phyloP scores from a whole-genome alignment of 2,797 vertebrate genomes.

The Loriculus beryllinus region DNA sequence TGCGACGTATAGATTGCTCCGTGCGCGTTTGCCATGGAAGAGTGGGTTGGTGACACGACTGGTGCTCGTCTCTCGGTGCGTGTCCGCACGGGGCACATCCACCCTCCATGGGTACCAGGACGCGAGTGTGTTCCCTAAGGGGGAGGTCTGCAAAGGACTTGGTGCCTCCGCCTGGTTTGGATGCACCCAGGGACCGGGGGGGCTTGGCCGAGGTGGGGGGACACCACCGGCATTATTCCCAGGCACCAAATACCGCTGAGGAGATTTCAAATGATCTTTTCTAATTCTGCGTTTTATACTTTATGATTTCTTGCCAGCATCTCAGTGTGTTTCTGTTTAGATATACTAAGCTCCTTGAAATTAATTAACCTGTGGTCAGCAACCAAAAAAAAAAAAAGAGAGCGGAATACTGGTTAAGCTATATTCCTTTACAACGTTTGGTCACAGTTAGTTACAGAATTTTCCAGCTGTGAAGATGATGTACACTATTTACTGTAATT shows the following conservation, averaged over 20 bases:
- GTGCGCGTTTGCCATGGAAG: accelerated
- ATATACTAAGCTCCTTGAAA: constrained; percentile 72
- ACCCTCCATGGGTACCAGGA: background rate
- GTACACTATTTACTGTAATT: constrained; percentile 73
- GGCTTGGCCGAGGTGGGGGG: background rate
- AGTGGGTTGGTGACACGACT: background rate
- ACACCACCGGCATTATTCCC: background rate
- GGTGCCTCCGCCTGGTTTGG: background rate
- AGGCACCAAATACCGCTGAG: background rate
- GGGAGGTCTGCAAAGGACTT: background rate
- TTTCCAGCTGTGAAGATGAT: constrained; percentile 71
- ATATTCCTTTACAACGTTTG: constrained; percentile 60
- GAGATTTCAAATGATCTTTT: constrained; percentile 62
- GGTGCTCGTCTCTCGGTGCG: background rate
- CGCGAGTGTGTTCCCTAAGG: background rate
- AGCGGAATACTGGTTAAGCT: constrained; percentile 36
- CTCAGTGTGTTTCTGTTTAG: constrained; percentile 73
- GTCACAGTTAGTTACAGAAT: constrained; percentile 72
- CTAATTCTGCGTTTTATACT: constrained; percentile 33
- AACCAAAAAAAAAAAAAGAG: background rate
- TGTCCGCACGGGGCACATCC: background rate
- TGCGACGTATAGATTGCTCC: accelerated
- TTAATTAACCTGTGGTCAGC: constrained; percentile 74
- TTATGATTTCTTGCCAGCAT: constrained; percentile 65
- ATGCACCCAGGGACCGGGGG: background rate